Evolutionary conservation across 2,797 vertebrate genomes (phyloP).

Genomic region (Rhabdomys pumilio): DNA sequence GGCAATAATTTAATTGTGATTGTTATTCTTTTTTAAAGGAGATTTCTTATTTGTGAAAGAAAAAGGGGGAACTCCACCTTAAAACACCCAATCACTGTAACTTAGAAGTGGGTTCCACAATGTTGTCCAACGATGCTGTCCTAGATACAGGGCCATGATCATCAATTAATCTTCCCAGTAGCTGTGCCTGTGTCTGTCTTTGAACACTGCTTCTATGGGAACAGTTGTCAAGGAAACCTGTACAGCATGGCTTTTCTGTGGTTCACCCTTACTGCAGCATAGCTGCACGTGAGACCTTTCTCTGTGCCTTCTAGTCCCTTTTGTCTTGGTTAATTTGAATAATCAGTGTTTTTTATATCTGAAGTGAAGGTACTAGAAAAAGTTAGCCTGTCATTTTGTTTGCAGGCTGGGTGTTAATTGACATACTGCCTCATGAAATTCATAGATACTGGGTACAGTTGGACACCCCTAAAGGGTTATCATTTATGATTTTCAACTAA

Average conservation of each 20-base stretch:
- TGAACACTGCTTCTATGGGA: conserved; percentile 66
- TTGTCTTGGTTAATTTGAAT: conserved; percentile 36
- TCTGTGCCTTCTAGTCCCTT: conserved; percentile 10
- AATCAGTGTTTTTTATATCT: neutral
- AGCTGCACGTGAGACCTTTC: neutral
- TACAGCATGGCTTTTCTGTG: neutral
- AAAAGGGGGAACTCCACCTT: conserved; percentile 45
- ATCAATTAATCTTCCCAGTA: conserved; percentile 37
- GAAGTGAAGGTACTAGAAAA: conserved; percentile 33
- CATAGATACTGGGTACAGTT: neutral
- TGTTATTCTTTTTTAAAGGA: conserved; percentile 17
- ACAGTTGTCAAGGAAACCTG: conserved; percentile 83
- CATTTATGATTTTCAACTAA: conserved; percentile 48
- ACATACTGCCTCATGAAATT: neutral
- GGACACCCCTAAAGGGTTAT: neutral
- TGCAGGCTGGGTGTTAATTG: conserved; percentile 16
- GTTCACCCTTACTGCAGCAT: neutral
- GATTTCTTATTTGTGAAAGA: conserved; percentile 72
- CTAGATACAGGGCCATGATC: neutral
- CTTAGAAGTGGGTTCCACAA: neutral
- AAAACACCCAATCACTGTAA: neutral
- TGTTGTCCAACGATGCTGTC: neutral
- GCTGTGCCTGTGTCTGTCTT: conserved; percentile 55
- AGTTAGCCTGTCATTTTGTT: neutral
- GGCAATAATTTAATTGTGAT: neutral